phyloP scores from a whole-genome alignment of 2,888 invertebrate species.

The Cephus nigrinus region DNA sequence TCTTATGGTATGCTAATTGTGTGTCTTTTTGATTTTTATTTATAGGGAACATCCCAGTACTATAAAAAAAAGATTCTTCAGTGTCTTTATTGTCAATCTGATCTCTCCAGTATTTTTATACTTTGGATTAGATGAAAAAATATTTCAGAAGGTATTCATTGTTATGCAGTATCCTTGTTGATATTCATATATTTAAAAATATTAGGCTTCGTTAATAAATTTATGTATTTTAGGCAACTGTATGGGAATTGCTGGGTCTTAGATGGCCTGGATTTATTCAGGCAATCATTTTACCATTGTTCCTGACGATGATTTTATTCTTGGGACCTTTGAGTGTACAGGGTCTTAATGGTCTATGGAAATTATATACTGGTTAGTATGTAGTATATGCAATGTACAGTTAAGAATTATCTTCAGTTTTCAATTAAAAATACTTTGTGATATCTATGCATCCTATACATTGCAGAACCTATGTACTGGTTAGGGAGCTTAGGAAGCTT shows the following conservation, averaged over 20 bases:
- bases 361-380: slow-evolving; percentile 74
- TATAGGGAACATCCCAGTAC: slow-evolving; percentile 89
- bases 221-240: slow-evolving; percentile 67
- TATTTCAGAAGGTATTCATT: slow-evolving; percentile 69
- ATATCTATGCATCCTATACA: neutral
- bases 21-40: slow-evolving; percentile 29
- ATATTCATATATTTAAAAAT: neutral
- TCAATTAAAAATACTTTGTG: neutral
- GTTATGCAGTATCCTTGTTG: neutral
- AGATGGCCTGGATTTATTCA: slow-evolving; percentile 78
- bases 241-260: slow-evolving; percentile 81
- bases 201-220: neutral
- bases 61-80: slow-evolving; percentile 87
- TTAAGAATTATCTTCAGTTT: neutral
- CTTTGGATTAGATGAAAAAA: slow-evolving; percentile 75
- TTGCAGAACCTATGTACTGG: slow-evolving; percentile 79
- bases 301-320: slow-evolving; percentile 84
- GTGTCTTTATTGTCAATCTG: slow-evolving; percentile 84
- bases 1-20: neutral
- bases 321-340: slow-evolving; percentile 86
- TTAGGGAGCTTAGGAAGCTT: slow-evolving; percentile 77
- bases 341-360: slow-evolving; percentile 75
- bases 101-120: slow-evolving; percentile 83
- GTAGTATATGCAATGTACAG: neutral
- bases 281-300: slow-evolving; percentile 79